Base-by-base conservation (phyloP, 1,140 invertebrate species). In the Tetramorium parvispinum region DNA sequence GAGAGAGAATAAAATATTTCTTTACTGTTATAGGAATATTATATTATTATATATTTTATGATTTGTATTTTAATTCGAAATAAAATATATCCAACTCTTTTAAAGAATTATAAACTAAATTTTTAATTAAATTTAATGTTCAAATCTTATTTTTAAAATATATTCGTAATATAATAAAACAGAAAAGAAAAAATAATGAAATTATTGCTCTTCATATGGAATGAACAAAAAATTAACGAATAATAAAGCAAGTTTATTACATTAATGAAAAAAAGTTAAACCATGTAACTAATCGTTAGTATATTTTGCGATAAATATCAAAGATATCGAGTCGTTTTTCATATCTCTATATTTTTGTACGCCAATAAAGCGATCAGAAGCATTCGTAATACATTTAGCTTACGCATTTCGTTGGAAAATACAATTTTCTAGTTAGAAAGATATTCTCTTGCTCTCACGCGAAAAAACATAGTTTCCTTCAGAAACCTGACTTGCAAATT, bases 321-420 rank as follows among this genome's bases (percentile, higher is more conserved):
- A 75, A 32, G 32, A 65, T 51, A 40, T 81, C 10, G 5, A 68
- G 10, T 16, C 8, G 3, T 37, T 70, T 24, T 46, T 53, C 4
- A 7, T 79, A 51, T 53, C 27, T 37, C 27, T 16, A 11, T 55
- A 40, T 55, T 55, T 71, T 18, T 71, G 27, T 24, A 21, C 24
- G 79, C 63, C 66, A 75, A 86, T 82, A 63, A 57, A 85, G 70
- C 71, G 61, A 91, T 85, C 37, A 66, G 63, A 88, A 85, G 82
- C 66, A 81, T 85, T 65, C 21, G 71, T 16, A 53, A 73, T 51
- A 59, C 59, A n/a, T 40, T 71, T n/a, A 13, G 18, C 43, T 5
- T 5, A 5, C 49, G 68, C 78, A 71, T 73, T 71, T 79, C 24
- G n/a, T 61, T 59, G 57, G 51, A 61, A 89, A 89, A 89, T 82